Conservation (phyloP, 64 coral and sea anemone species). For the Porites lutea region DNA sequence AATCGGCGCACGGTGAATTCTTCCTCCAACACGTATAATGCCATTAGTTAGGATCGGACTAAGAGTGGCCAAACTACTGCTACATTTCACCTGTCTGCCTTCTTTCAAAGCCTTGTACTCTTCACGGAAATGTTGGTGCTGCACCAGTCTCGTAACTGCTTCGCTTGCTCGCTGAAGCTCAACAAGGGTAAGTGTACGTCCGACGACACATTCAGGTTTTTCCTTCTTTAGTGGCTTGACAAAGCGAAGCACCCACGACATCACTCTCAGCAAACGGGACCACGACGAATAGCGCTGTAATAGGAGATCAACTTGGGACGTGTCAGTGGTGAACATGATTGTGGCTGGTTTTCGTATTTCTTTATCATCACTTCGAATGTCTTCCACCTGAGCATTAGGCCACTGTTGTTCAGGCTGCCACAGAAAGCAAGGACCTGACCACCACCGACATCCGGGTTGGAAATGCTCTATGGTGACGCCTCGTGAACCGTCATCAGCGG, state of each 20-base stretch:
- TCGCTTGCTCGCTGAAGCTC: neutral
- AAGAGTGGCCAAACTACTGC: too few relatives aligned
- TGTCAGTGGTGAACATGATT: neutral
- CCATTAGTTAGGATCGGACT: too few relatives aligned
- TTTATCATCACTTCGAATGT: constrained; percentile 16
- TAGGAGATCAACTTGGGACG: neutral
- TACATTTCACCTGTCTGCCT: too few relatives aligned
- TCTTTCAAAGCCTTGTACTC: too few relatives aligned
- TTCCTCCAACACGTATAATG: too few relatives aligned
- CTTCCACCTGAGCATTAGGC: neutral
- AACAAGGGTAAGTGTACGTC: neutral
- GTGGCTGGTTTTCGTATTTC: neutral
- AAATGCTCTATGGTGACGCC: neutral
- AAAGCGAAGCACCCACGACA: constrained; percentile 35
- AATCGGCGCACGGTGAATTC: too few relatives aligned
- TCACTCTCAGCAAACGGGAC: constrained; percentile 2
- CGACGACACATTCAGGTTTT: neutral
- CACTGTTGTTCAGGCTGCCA: constrained; percentile 42
- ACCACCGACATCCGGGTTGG: too few relatives aligned
- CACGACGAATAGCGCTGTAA: constrained; percentile 13
- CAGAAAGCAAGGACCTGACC: constrained; percentile 24
- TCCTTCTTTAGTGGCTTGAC: neutral
- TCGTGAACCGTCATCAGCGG: constrained; percentile 24
- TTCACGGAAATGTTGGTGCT: too few relatives aligned
- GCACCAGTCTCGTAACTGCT: too few relatives aligned